phyloP scores from a whole-genome alignment of 2,888 invertebrate species.

The Lepidochitona cinerea region DNA sequence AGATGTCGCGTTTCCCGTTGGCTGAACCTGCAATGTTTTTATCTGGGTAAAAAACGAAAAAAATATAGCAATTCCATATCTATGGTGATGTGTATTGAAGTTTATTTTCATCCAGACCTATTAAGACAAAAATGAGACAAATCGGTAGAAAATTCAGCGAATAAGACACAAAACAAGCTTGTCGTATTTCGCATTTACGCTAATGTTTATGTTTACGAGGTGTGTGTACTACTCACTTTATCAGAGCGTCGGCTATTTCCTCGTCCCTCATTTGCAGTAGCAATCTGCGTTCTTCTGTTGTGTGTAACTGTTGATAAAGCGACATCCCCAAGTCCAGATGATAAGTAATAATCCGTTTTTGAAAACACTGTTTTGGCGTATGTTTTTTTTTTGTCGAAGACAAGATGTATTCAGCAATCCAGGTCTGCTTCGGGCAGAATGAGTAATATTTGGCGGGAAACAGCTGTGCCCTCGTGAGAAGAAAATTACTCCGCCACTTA shows the following conservation, averaged over 20 bases:
- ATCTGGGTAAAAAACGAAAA: too few species aligned
- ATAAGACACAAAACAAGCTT: slow-evolving; percentile 21
- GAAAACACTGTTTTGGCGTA: background rate
- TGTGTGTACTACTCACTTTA: slow-evolving; percentile 64
- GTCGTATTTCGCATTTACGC: slow-evolving; percentile 48
- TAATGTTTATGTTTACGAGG: slow-evolving; percentile 62
- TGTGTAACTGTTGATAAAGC: slow-evolving; percentile 11
- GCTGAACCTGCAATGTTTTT: too few species aligned
- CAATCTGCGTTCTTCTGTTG: slow-evolving; percentile 26
- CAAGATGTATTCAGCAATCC: slow-evolving; percentile 48
- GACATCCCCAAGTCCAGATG: slow-evolving; percentile 2
- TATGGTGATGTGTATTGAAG: too few species aligned
- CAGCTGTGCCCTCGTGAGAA: slow-evolving; percentile 45
- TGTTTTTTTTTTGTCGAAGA: slow-evolving; percentile 32
- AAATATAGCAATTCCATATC: too few species aligned
- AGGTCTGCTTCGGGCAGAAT: slow-evolving; percentile 60
- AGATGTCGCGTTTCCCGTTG: too few species aligned
- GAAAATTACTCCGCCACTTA: slow-evolving; percentile 6
- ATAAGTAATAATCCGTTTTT: background rate
- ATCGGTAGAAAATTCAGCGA: background rate
- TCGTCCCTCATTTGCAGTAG: slow-evolving; percentile 52
- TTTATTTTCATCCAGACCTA: too few species aligned
- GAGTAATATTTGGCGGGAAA: slow-evolving; percentile 70
- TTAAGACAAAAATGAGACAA: too few species aligned
- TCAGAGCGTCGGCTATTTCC: slow-evolving; percentile 53